A percentile compares a stretch with the other conserved stretches of the same genome.
phyloP scores from a whole-genome alignment of 2,888 invertebrate genomes.

The Chloroclystis v-ata region DNA sequence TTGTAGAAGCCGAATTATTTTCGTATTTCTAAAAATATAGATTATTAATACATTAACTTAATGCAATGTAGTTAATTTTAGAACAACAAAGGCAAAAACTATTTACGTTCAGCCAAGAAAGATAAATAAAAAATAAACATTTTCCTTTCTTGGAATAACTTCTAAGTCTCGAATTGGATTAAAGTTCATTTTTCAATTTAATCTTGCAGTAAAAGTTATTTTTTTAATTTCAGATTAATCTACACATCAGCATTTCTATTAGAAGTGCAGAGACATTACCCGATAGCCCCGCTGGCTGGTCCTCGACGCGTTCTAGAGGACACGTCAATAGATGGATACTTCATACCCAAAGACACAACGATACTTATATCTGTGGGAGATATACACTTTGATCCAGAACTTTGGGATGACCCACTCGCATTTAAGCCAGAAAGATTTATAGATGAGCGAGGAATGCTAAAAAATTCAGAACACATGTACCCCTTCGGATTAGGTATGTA shows the following conservation, averaged over 20 bases:
- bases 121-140: too few species aligned
- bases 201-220: neutral
- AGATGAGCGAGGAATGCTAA: conserved; percentile 68
- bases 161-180: too few species aligned
- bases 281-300: conserved; percentile 75
- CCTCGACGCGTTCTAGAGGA: conserved; percentile 64
- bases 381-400: conserved; percentile 70
- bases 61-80: too few species aligned
- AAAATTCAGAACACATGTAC: conserved; percentile 75
- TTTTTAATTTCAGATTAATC: conserved; percentile 54
- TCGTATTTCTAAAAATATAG: too few species aligned
- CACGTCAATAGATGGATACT: conserved; percentile 56
- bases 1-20: too few species aligned
- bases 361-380: conserved; percentile 74
- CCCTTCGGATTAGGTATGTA: conserved; percentile 82
- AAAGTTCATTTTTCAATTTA: too few species aligned
- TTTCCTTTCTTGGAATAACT: too few species aligned
- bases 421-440: conserved; percentile 82
- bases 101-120: too few species aligned
- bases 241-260: conserved; percentile 76
- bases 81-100: too few species aligned
- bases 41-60: too few species aligned
- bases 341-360: conserved; percentile 72
- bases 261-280: conserved; percentile 77
- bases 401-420: conserved; percentile 77